These are phyloP conservation scores for Proales similis DNA, from an alignment of 1,140 invertebrate species.

Conservation along the genomic window DNA sequence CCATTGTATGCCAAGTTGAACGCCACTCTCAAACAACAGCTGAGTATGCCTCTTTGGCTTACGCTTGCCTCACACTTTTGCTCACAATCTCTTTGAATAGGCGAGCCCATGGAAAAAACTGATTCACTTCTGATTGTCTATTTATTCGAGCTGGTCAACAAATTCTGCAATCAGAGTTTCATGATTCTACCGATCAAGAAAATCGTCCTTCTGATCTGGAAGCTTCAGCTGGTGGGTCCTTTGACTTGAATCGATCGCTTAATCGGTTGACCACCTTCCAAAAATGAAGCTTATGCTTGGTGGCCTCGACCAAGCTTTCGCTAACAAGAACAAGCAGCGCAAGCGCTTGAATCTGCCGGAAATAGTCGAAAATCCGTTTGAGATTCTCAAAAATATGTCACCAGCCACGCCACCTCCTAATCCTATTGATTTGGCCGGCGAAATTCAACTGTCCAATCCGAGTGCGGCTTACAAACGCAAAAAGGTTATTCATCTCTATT, in stretches of 20 bases:
- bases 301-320: conserved; percentile 70
- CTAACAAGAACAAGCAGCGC: conserved; percentile 67
- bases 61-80: too few relatives aligned
- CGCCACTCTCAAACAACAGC: too few relatives aligned
- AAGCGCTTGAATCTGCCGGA: conserved; percentile 64
- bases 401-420: conserved; percentile 87
- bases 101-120: conserved; percentile 2
- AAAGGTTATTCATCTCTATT: conserved; percentile 27
- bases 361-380: conserved; percentile 80
- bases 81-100: neutral
- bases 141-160: conserved; percentile 22
- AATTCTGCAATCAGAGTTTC: conserved; percentile 31
- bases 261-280: conserved; percentile 5
- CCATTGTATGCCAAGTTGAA: neutral
- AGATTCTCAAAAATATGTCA: conserved; percentile 82
- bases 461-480: conserved; percentile 28
- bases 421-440: conserved; percentile 78
- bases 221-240: conserved; percentile 65
- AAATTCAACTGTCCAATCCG: conserved; percentile 2
- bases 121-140: conserved; percentile 3
- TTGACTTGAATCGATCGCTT: neutral
- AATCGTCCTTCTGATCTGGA: conserved; percentile 89
- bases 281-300: conserved; percentile 66
- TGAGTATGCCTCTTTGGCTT: too few relatives aligned
- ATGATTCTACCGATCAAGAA: conserved; percentile 87